phyloP scores from a whole-genome alignment of 2,113 vertebrate species.

The Myotis davidii region DNA sequence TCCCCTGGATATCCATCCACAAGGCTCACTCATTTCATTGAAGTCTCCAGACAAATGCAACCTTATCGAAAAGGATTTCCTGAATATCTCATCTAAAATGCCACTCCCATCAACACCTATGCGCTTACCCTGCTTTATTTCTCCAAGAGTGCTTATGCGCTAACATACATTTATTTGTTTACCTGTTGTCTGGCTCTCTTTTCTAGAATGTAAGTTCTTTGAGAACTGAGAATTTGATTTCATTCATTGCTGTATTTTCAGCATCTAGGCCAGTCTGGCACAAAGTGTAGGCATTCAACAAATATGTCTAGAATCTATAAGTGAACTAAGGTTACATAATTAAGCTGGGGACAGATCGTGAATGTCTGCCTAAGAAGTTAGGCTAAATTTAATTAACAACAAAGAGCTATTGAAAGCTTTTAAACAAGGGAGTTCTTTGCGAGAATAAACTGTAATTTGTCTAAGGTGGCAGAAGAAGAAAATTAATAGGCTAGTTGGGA shows the following conservation, averaged over 20 bases:
- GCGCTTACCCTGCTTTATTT: not conserved
- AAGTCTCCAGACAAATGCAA: not conserved
- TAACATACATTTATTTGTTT: not conserved
- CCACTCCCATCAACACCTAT: not conserved
- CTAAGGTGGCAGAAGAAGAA: not conserved
- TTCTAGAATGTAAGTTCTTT: not conserved
- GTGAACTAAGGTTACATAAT: not conserved
- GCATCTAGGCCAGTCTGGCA: not conserved
- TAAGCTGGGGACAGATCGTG: not conserved
- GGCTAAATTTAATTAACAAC: not conserved
- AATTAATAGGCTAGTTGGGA: not conserved
- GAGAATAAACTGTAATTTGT: not conserved
- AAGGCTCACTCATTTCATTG: not conserved
- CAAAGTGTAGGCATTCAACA: not conserved
- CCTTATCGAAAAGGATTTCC: not conserved
- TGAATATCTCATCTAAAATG: not conserved
- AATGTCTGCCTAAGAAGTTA: not conserved
- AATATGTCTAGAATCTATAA: slow-evolving; percentile 21
- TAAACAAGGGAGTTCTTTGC: not conserved
- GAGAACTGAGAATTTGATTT: not conserved
- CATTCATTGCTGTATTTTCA: not conserved
- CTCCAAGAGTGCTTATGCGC: not conserved
- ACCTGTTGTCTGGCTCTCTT: not conserved
- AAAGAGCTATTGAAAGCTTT: not conserved
- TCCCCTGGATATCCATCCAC: not conserved